phyloP scores from a whole-genome alignment of 2,113 vertebrate genomes.

The Hepsetus odoe region DNA sequence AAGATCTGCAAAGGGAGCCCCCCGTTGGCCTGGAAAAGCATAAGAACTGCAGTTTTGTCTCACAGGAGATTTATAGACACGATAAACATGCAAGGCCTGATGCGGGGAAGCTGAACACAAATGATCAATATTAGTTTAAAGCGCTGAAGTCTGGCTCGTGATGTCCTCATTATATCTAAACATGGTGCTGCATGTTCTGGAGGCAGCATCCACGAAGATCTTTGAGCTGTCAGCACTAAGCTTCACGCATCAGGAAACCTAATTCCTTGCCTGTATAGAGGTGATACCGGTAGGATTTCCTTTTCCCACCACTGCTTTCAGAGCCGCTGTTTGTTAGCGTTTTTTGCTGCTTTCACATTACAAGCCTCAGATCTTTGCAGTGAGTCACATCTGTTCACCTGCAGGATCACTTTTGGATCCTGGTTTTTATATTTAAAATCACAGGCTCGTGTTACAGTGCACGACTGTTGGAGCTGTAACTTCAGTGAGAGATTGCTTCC shows the following conservation, averaged over 20 bases:
- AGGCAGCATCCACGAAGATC: not conserved
- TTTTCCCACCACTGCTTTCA: not conserved
- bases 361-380: not conserved
- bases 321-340: not conserved
- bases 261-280: too few species aligned
- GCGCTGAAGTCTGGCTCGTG: not conserved
- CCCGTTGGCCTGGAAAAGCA: not conserved
- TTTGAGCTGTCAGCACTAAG: slow-evolving; percentile 8
- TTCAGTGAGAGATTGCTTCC: too few species aligned
- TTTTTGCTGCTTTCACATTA: not conserved
- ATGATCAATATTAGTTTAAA: not conserved
- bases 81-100: not conserved
- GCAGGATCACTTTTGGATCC: too few species aligned
- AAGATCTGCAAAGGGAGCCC: slow-evolving; percentile 42
- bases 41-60: not conserved
- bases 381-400: too few species aligned
- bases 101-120: not conserved
- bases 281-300: slow-evolving; percentile 32
- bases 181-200: not conserved
- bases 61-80: not conserved
- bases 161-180: slow-evolving; percentile 19
- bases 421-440: too few species aligned
- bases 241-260: not conserved
- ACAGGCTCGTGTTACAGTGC: too few species aligned
- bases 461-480: too few species aligned